Evolutionary conservation across 2,797 vertebrate species (phyloP).

Genomic region (Linurgus olivaceus): DNA sequence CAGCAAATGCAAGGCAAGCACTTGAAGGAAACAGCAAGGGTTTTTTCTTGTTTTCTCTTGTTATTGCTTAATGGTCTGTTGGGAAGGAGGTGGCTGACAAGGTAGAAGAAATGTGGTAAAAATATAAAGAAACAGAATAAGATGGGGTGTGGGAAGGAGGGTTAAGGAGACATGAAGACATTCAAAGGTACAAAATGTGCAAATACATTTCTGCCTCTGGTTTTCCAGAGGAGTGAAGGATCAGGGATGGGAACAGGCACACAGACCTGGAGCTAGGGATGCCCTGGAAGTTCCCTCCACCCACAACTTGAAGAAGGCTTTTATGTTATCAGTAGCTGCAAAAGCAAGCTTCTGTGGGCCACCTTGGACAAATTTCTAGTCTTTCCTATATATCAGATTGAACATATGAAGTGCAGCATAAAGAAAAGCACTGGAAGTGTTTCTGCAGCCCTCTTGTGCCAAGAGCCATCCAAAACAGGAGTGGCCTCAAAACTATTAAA

Average conservation of each 20-base stretch:
- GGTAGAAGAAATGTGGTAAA: neutral
- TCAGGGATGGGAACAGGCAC: neutral
- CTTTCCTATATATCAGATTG: neutral
- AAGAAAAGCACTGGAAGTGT: neutral
- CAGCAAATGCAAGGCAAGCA: slow-evolving; percentile 42
- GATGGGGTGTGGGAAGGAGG: neutral
- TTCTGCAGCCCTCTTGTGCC: neutral
- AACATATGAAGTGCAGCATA: neutral
- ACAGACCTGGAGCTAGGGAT: neutral
- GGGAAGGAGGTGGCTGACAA: neutral
- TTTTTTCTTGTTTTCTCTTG: neutral
- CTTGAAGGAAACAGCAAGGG: neutral
- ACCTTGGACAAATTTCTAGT: neutral
- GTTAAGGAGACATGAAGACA: neutral
- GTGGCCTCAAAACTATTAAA: neutral
- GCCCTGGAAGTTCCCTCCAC: neutral
- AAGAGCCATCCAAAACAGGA: neutral
- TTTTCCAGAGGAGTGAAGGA: neutral
- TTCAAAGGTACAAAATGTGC: neutral
- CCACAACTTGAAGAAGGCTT: neutral
- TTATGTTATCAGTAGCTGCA: neutral
- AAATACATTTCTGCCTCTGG: neutral
- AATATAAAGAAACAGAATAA: neutral
- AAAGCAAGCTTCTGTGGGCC: neutral
- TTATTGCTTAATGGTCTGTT: neutral